Evolutionary conservation across 1,140 invertebrate genomes (phyloP).

Genomic region (Caerostris darwini): DNA sequence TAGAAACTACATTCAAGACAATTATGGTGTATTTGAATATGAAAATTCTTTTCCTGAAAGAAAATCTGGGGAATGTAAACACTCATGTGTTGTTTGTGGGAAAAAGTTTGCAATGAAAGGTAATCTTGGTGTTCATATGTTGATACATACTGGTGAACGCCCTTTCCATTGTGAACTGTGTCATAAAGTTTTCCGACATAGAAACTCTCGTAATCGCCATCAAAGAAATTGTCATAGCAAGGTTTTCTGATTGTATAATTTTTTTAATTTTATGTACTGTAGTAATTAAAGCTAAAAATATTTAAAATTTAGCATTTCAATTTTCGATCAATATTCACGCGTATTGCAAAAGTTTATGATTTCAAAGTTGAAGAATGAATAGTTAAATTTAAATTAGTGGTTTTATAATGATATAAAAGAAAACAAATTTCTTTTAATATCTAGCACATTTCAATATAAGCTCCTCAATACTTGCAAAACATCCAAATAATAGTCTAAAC

Average conservation of each 20-base stretch:
- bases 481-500: too few relatives aligned
- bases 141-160: conserved; percentile 74
- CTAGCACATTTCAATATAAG: too few relatives aligned
- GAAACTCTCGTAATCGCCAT: conserved; percentile 67
- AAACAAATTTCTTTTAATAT: too few relatives aligned
- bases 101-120: conserved; percentile 72
- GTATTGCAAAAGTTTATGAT: too few relatives aligned
- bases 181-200: conserved; percentile 61
- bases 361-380: too few relatives aligned
- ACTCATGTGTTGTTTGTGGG: conserved; percentile 56
- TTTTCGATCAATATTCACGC: too few relatives aligned
- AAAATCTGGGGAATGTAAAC: not conserved
- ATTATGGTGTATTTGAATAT: not conserved
- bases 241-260: not conserved
- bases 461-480: too few relatives aligned
- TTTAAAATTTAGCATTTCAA: too few relatives aligned
- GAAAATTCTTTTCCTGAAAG: not conserved
- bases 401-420: too few relatives aligned
- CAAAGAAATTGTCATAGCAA: conserved; percentile 53
- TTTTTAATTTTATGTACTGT: too few relatives aligned
- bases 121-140: conserved; percentile 71
- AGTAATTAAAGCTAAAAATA: too few relatives aligned
- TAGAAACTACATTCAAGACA: conserved; percentile 18
- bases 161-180: conserved; percentile 62
- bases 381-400: too few relatives aligned